Evolutionary conservation across 2,113 vertebrate species (phyloP).

Genomic region (Ciconia maguari): DNA sequence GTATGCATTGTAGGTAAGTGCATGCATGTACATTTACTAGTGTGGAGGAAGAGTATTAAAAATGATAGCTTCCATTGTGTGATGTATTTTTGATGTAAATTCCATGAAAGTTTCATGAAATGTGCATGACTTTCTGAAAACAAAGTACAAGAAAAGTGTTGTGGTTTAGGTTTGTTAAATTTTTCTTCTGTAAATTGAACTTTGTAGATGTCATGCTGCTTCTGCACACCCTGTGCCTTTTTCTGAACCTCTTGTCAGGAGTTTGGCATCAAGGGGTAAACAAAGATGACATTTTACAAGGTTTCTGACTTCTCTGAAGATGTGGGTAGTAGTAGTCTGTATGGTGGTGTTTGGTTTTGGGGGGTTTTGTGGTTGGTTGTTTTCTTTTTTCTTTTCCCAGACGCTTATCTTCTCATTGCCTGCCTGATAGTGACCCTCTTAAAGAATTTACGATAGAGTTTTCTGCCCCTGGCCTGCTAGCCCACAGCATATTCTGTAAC

Average conservation of each 20-base stretch:
- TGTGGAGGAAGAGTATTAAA: background rate
- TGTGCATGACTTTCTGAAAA: background rate
- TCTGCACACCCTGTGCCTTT: background rate
- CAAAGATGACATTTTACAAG: background rate
- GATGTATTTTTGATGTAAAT: background rate
- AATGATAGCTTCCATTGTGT: background rate
- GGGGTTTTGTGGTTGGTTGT: background rate
- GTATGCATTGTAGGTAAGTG: background rate
- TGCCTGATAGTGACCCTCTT: background rate
- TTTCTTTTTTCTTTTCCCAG: background rate
- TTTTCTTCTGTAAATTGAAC: background rate
- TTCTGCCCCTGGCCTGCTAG: background rate
- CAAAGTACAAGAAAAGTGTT: accelerated
- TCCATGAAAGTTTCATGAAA: background rate
- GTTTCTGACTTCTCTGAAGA: background rate
- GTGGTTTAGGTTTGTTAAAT: background rate
- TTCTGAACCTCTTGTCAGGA: background rate
- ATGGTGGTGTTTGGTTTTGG: background rate
- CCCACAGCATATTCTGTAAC: background rate
- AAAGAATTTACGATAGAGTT: background rate
- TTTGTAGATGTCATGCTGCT: background rate
- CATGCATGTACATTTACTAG: background rate
- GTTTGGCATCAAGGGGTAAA: background rate
- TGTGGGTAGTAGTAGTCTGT: background rate
- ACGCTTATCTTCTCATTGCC: background rate